Evolutionary conservation across 2,113 vertebrate species (phyloP).

Genomic region (Dipodomys merriami): DNA sequence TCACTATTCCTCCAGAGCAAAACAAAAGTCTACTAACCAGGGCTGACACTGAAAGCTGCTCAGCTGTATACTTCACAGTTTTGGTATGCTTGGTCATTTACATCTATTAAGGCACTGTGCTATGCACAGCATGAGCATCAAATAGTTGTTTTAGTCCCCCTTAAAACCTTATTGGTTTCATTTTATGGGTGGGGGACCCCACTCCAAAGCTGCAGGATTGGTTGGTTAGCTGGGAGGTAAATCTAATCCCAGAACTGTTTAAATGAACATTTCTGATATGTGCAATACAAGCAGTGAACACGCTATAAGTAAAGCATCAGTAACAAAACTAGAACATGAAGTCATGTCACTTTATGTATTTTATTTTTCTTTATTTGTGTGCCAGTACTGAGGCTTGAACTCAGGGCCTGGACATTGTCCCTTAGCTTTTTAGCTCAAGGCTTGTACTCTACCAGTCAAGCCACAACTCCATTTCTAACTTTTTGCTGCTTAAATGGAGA

Average conservation of each 20-base stretch:
- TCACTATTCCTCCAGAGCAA: neutral
- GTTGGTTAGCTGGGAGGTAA: neutral
- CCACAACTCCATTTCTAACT: no score
- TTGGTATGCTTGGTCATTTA: neutral
- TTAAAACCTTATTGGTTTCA: neutral
- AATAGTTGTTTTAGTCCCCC: neutral
- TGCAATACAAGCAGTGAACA: neutral
- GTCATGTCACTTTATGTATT: neutral
- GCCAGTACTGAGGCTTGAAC: no score
- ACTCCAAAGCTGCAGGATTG: neutral
- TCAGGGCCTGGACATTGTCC: no score
- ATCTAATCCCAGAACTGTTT: neutral
- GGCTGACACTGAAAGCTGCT: no score
- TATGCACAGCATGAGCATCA: neutral
- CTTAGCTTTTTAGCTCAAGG: no score
- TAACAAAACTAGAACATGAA: neutral
- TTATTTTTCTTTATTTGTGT: no score
- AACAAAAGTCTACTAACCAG: neutral
- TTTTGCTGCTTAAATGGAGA: no score
- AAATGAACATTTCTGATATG: neutral
- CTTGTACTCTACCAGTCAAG: no score
- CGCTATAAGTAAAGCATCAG: constrained; percentile 16
- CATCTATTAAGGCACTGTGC: neutral
- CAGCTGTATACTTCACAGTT: accelerated
- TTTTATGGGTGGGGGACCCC: neutral